Base-by-base conservation (phyloP, 2,797 vertebrate genomes). In the Lutjanus campechanus region DNA sequence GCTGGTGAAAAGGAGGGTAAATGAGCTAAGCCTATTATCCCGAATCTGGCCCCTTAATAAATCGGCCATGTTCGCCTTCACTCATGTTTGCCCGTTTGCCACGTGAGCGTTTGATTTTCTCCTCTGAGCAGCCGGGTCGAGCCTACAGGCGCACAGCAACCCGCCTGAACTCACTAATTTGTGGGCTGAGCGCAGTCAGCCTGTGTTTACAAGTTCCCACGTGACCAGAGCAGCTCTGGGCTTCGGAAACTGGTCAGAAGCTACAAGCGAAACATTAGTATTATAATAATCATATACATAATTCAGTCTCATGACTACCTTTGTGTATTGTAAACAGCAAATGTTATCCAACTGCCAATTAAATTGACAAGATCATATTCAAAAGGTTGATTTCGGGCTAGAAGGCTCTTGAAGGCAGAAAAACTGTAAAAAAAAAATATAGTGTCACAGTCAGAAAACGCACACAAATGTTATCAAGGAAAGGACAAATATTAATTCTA, bases 11-110 rank as follows among this genome's bases (percentile, higher is more conserved):
- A 88, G 47, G 75, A 89, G 84, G 73, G 82, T 92, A 88, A 90
- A 88, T 72, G 84, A 85, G 78, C 87, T 90, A 84, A 91, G 89
- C 89, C 89, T 79, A 85, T 91, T 91, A 91, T 81, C 74, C 82
- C 17, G 50, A 83, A 84, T 86, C 77, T 59, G 65, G 63, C 63
- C 84, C 76, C 82, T 73, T 83, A 73, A 84, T 86, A 84, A 87
- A 83, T 78, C 17, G 72, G 46, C 84, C 75, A 68, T 68, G 79
- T 76, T 87, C 4, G 22, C 53, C 64, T 22, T 67, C 56, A 41
- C 71, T 88, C 79, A 25, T 85, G 74, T 90, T 84, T 63, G 73
- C 73, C 76, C 29, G 63, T 55, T 77, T 71, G 86, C 89, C 84
- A 86, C 83, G 82, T 83, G 86, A 91, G 83, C 46, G 2, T 83